Evolutionary conservation across 2,888 invertebrate genomes (phyloP), one percentile per base, ranked within the genome.

Genomic region (Scaeva pyrastri): DNA sequence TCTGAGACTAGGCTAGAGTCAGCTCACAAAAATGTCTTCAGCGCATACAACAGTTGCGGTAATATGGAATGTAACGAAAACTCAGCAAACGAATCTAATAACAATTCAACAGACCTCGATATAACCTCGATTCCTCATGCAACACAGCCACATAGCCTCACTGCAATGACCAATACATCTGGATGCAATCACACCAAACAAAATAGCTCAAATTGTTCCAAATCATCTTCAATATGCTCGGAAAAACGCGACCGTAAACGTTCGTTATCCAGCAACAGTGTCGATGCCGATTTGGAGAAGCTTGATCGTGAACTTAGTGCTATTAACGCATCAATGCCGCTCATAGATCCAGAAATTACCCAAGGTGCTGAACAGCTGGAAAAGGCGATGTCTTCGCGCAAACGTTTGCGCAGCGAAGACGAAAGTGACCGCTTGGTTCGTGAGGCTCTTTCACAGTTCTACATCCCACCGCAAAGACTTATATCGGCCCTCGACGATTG

Each of bases 371-470:
- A 92, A 80, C 93, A 93, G 81, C 88, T 93, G 64, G 93, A 93
- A 83, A 91, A 90, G 82, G 92, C 92, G 4, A 89, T 92, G 2
- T 91, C 92, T n/a, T 91, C 92, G 16, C 89, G 92, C n/a, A 93
- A 92, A 82, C 91, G 93, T 1, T 88, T 90, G 88, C 92, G 94
- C 50, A 94, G 93, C 89, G 94, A 95, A 88, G 95, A 95, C 68
- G 93, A 94, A 89, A 95, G 95, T 88, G 95, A 95, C 89, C 94
- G 95, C 72, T 94, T 95, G 90, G 94, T 95, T 56, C 95, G 95
- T 88, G 95, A 95, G 89, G 95, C 96, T 6, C 93, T 96, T 81
- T 95, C 95, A 80, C 95, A 96, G 89, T 95, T 95, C 90, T 96
- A 95, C 90, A 94, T 95, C 84, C 95, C 95, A 12, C 95, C 95